Evolutionary conservation across 2,113 vertebrate genomes (phyloP), one percentile per base, ranked within the genome.

Genomic region (Alouatta palliata): DNA sequence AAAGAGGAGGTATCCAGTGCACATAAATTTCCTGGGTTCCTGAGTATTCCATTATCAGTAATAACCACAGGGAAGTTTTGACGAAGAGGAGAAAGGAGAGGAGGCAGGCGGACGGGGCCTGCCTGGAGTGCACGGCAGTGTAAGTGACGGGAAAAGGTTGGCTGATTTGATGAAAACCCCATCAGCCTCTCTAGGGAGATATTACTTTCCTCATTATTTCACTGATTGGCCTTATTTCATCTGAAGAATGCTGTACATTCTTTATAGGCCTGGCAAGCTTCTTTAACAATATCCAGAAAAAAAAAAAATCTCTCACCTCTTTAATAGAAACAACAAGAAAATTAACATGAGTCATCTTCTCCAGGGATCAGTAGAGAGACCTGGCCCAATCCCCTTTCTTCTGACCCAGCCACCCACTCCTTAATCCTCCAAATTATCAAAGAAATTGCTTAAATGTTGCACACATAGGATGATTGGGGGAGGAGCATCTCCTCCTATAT

Each of bases 151-250:
- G 99, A 98, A 98, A 99, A 99, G 99, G 98, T 99, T 99, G 98
- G 99, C 99, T 99, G 99, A 99, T 99, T 99, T 99, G 99, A 99
- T 99, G 99, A 99, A 99, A 99, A 99, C 99, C 98, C 99, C 98
- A 98, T 98, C 99, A 98, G 98, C 98, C 98, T 99, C 99, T 99
- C 99, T 96, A 95, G 99, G 99, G 99, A 99, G 99, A 99, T 98
- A 99, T 99, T 99, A 99, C 98, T 99, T 99, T 99, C 98, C 99
- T 99, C 99, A 99, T 99, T 99, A 99, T 99, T 99, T 98, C 98
- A 98, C 99, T 99, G 99, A 99, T 99, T 99, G 99, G 99, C 99
- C 99, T 99, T 99, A 99, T 99, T 99, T 99, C 99, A 99, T 99
- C 98, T 98, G 98, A 99, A 99, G 99, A 99, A 99, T 98, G 98